phyloP scores from a whole-genome alignment of 2,797 vertebrate genomes.

The Sparidentex hasta region DNA sequence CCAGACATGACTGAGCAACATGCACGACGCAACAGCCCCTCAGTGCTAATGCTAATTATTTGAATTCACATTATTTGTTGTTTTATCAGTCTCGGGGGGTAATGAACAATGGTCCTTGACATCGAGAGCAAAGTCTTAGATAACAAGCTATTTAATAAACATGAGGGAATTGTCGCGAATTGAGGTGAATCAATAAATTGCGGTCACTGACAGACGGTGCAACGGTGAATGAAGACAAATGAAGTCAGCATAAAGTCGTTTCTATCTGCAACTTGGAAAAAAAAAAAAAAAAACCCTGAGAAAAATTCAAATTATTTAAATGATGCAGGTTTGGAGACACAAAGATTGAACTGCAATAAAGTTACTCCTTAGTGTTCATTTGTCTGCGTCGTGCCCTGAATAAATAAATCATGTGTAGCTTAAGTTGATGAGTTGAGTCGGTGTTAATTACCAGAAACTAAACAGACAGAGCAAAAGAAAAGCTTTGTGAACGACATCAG shows the following conservation, averaged over 20 bases:
- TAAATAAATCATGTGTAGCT: not conserved
- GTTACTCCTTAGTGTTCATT: not conserved
- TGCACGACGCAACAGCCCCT: not conserved
- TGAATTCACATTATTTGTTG: conserved; percentile 34
- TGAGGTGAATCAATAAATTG: conserved; percentile 32
- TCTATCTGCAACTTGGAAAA: not conserved
- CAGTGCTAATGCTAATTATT: conserved; percentile 21
- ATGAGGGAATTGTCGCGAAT: conserved; percentile 22
- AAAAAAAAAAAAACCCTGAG: not conserved
- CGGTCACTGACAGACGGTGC: conserved; percentile 12
- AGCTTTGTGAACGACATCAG: not conserved
- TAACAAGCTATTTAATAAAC: conserved; percentile 55
- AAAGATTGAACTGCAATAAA: not conserved
- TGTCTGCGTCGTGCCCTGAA: not conserved
- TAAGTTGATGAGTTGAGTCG: not conserved
- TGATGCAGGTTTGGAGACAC: not conserved
- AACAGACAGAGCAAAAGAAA: not conserved
- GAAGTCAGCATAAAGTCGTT: not conserved
- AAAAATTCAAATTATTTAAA: not conserved
- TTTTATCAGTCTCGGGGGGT: conserved; percentile 4
- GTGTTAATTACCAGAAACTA: not conserved
- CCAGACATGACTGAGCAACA: conserved; percentile 14
- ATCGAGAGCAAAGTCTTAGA: conserved; percentile 18
- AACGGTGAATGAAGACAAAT: not conserved
- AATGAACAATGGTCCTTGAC: conserved; percentile 48